phyloP scores from a whole-genome alignment of 2,888 invertebrate species.

The Xiphydria camelus region DNA sequence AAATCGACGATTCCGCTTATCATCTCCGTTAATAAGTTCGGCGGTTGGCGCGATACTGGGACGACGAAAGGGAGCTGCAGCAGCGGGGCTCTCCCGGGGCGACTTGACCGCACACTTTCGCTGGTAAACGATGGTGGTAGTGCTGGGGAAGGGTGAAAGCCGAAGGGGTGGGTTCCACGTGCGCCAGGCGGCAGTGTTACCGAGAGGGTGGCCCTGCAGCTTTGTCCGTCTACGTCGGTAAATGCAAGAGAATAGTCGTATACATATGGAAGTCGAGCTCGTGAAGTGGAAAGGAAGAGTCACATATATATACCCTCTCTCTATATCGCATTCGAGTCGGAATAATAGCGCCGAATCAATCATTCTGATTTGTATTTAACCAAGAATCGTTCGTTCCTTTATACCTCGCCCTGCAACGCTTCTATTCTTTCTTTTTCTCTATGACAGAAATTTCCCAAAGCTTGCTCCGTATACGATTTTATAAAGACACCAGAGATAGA shows the following conservation, averaged over 20 bases:
- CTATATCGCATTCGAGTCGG: neutral
- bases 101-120: slow-evolving; percentile 29
- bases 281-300: slow-evolving; percentile 1
- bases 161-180: slow-evolving; percentile 7
- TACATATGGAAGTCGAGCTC: slow-evolving; percentile 15
- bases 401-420: no score
- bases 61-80: neutral
- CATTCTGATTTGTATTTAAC: slow-evolving; percentile 1
- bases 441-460: no score
- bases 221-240: neutral
- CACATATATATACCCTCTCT: no score
- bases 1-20: slow-evolving; percentile 34
- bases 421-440: no score
- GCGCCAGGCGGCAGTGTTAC: slow-evolving; percentile 8
- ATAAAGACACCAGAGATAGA: no score
- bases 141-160: slow-evolving; percentile 22
- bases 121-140: neutral
- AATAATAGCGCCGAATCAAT: neutral
- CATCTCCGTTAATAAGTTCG: slow-evolving; percentile 37
- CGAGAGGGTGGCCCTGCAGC: neutral
- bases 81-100: slow-evolving; percentile 19
- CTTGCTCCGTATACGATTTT: no score
- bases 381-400: no score
- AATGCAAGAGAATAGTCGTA: slow-evolving; percentile 11
- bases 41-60: slow-evolving; percentile 18